A percentile compares a stretch with the other conserved stretches of the same genome.
These are phyloP conservation scores for Ctenochaetus hawaiiensis DNA, from an alignment of 2,797 vertebrate species.

Conservation along the genomic window DNA sequence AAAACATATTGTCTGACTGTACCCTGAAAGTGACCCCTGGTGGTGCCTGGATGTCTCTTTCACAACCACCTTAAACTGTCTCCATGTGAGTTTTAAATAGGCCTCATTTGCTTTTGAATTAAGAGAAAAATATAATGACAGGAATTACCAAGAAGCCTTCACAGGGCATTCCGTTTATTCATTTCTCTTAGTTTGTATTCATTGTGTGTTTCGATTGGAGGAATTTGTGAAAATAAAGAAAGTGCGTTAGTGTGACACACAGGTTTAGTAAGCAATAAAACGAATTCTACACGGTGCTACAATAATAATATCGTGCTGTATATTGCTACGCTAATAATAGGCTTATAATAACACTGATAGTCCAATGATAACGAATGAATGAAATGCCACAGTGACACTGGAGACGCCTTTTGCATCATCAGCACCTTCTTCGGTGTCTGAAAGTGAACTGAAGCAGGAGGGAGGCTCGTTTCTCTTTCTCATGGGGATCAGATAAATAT, in stretches of 20 bases:
- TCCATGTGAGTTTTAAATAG: not conserved
- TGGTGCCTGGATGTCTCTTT: not conserved
- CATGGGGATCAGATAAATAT: conserved; percentile 92
- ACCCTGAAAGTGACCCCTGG: conserved; percentile 18
- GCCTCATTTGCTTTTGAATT: not conserved
- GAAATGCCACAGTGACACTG: conserved; percentile 87
- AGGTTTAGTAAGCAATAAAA: not conserved
- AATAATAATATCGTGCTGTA: not conserved
- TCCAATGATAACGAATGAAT: conserved; percentile 61
- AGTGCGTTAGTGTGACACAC: not conserved
- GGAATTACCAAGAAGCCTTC: not conserved
- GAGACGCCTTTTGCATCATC: conserved; percentile 86
- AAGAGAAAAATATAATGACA: not conserved
- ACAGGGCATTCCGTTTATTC: not conserved
- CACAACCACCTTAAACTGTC: not conserved
- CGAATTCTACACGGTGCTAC: not conserved
- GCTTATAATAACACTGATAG: conserved; percentile 18
- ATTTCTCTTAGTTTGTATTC: not conserved
- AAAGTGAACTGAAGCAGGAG: conserved; percentile 83
- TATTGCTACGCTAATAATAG: not conserved
- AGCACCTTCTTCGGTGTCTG: conserved; percentile 91
- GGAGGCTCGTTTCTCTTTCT: not conserved
- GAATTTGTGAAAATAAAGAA: not conserved
- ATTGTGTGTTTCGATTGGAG: not conserved
- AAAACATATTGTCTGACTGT: not conserved